Percentiles rank a stretch among this genome's conserved stretches.
phyloP scores from a whole-genome alignment of 1,140 invertebrate species.

The Mya arenaria region DNA sequence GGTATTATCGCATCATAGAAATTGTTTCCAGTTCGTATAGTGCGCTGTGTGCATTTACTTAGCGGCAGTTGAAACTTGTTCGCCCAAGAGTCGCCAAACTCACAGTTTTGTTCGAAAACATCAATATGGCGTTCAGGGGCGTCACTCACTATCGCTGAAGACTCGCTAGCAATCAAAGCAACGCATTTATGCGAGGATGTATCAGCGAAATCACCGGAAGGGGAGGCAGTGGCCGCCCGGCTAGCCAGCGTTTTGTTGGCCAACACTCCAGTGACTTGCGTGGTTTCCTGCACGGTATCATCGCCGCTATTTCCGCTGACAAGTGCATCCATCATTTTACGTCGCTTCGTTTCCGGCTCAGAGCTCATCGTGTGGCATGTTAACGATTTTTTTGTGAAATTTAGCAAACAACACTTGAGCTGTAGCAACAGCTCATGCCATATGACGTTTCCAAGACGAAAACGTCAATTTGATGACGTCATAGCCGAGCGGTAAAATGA shows the following conservation, averaged over 20 bases:
- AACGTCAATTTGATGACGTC: background rate
- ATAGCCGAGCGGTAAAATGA: background rate
- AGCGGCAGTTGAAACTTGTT: slow-evolving; percentile 67
- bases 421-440: background rate
- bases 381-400: no score
- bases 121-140: slow-evolving; percentile 1
- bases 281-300: slow-evolving; percentile 24
- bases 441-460: background rate
- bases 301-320: slow-evolving; percentile 51
- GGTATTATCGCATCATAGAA: slow-evolving; percentile 66
- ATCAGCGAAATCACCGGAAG: slow-evolving; percentile 57
- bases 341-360: slow-evolving; percentile 36
- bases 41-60: slow-evolving; percentile 60
- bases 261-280: slow-evolving; percentile 23
- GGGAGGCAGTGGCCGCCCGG: slow-evolving; percentile 44
- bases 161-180: slow-evolving; percentile 57
- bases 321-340: slow-evolving; percentile 49
- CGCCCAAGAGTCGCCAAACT: slow-evolving; percentile 66
- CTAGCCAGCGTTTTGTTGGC: slow-evolving; percentile 23
- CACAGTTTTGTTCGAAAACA: slow-evolving; percentile 59
- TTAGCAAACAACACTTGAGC: background rate
- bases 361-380: slow-evolving; percentile 9
- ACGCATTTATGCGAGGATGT: slow-evolving; percentile 61
- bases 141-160: slow-evolving; percentile 38
- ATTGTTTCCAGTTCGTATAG: slow-evolving; percentile 66